phyloP scores from a whole-genome alignment of 1,140 invertebrate species.

The Linepithema humile region DNA sequence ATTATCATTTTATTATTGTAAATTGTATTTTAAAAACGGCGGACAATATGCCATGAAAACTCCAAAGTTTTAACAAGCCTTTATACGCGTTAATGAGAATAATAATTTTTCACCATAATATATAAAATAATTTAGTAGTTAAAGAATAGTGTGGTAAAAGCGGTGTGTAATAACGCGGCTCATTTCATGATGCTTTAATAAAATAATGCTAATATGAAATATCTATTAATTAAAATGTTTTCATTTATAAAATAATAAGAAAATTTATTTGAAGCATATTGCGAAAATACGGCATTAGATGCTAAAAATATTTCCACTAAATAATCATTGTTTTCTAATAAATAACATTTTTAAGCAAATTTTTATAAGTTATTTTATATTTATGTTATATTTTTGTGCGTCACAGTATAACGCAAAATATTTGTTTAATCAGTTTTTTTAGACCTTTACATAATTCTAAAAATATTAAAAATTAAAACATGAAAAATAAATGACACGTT shows the following conservation, averaged over 20 bases:
- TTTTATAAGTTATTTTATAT: too few relatives aligned
- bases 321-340: not conserved
- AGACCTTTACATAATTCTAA: too few relatives aligned
- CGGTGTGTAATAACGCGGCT: not conserved
- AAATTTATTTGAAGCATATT: slow-evolving; percentile 5
- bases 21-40: not conserved
- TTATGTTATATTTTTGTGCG: too few relatives aligned
- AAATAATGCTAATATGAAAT: not conserved
- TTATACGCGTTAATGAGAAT: not conserved
- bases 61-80: slow-evolving; percentile 20
- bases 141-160: not conserved
- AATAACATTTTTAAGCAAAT: too few relatives aligned
- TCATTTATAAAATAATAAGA: not conserved
- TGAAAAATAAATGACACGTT: not conserved
- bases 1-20: not conserved
- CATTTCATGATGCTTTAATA: not conserved
- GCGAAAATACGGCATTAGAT: not conserved
- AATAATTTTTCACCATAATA: not conserved
- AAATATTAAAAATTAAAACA: too few relatives aligned
- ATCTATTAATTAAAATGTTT: not conserved
- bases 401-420: too few relatives aligned
- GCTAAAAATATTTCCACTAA: not conserved
- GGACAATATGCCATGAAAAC: not conserved
- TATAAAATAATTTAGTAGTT: slow-evolving; percentile 6
- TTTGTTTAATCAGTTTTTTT: too few relatives aligned